Base-by-base conservation (phyloP, 1,140 invertebrate genomes). In the Calephelis nemesis region DNA sequence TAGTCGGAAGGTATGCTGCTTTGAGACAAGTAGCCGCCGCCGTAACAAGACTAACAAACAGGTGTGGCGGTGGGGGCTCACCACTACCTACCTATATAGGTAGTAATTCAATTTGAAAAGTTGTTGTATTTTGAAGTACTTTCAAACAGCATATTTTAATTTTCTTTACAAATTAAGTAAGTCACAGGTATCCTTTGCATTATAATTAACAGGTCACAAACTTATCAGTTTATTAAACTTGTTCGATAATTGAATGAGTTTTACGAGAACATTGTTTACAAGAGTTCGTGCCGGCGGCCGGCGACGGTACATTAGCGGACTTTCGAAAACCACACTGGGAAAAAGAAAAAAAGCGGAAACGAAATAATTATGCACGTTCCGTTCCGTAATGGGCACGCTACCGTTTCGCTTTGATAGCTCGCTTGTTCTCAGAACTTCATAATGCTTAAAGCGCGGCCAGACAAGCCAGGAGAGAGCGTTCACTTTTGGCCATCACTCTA, bases 311-410 rank as follows among this genome's bases (percentile, higher is more conserved):
- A 87, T 90, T 90, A 91, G 87, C 74, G 79, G 63, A 77, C 77
- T 82, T 85, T 85, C 86, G 81, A 89, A 86, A 87, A 86, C 84
- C 83, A 83, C 85, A 85, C 80, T 80, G 74, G 73, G 73, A 81
- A 84, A 74, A 84, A 82, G 83, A 85, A 87, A 87, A 87, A 85
- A 87, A 79, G 85, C 84, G 87, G 85, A 85, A 91, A 90, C 86
- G 83, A 91, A 91, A 91, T 90, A 89, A 91, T 91, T 91, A 91
- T 90, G 79, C 85, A 90, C 87, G 87, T 90, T 89, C 87, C 82
- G 86, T 89, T 87, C 84, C 75, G 84, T 88, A 88, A 89, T 90
- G 87, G 81, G 84, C 81, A 82, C 82, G 87, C 87, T 91, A 91
- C 88, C 85, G 88, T 90, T 90, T 84, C 82, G 81, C 74, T 88